Evolutionary conservation across 2,888 invertebrate species (phyloP).

Genomic region (Trachelus troglodyta): DNA sequence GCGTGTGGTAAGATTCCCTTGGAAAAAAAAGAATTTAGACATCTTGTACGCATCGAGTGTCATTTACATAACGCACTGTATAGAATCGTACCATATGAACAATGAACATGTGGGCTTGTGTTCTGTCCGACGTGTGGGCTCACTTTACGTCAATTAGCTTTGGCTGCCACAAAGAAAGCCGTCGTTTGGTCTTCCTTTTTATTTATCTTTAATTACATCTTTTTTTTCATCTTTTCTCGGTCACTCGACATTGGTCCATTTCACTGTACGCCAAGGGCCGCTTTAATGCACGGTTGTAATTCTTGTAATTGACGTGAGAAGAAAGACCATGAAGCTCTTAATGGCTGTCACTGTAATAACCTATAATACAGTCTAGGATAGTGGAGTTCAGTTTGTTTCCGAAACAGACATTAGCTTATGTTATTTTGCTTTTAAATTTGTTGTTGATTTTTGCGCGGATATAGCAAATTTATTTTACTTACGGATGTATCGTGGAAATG

Average conservation of each 20-base stretch:
- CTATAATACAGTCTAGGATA: background rate
- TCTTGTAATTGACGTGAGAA: background rate
- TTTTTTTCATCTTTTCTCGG: background rate
- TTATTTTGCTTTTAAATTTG: background rate
- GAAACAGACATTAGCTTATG: background rate
- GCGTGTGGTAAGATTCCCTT: background rate
- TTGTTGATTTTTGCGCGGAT: background rate
- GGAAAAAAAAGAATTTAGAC: background rate
- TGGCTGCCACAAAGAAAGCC: background rate
- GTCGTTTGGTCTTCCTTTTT: background rate
- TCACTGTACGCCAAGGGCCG: background rate
- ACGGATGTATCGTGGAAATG: background rate
- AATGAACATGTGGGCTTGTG: conserved; percentile 10
- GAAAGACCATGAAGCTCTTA: background rate
- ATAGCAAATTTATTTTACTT: background rate
- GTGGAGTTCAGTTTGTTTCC: background rate
- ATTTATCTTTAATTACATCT: background rate
- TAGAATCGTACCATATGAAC: background rate
- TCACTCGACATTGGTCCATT: background rate
- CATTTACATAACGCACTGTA: background rate
- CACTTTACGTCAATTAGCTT: conserved; percentile 19
- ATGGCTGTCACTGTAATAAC: background rate
- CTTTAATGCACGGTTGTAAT: background rate
- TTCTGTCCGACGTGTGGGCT: background rate
- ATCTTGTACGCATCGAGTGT: background rate